Conservation (phyloP, 1,140 invertebrate genomes). For the Lysiphlebus fabarum region DNA sequence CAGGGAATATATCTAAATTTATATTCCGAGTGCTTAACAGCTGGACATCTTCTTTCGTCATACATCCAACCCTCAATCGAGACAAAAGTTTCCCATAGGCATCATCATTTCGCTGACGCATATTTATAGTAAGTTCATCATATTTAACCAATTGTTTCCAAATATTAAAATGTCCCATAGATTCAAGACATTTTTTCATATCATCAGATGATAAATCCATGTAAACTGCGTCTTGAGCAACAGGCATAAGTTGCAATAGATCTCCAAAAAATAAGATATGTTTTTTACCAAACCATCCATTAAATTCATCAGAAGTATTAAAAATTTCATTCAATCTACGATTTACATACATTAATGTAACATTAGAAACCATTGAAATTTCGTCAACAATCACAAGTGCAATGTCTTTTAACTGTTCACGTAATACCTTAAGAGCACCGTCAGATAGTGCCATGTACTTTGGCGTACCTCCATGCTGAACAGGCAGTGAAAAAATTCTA, state of each 20-base stretch:
- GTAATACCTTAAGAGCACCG: conserved; percentile 30
- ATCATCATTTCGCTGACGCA: conserved; percentile 31
- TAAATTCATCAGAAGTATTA: conserved; percentile 18
- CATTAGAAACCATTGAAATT: conserved; percentile 37
- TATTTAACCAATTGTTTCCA: too few relatives aligned
- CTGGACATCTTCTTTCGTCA: conserved; percentile 29
- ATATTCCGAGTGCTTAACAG: conserved; percentile 25
- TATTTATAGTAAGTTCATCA: too few relatives aligned
- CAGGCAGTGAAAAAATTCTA: conserved; percentile 6
- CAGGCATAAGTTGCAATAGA: too few relatives aligned
- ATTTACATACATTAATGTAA: conserved; percentile 26
- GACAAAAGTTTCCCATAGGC: conserved; percentile 25
- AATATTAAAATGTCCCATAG: too few relatives aligned
- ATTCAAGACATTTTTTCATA: too few relatives aligned
- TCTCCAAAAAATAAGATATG: conserved; percentile 14
- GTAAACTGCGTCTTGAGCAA: too few relatives aligned
- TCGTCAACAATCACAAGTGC: conserved; percentile 16
- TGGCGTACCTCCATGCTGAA: conserved; percentile 8
- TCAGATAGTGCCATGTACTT: conserved; percentile 31
- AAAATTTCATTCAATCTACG: conserved; percentile 27
- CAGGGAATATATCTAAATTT: neutral
- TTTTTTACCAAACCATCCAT: conserved; percentile 9
- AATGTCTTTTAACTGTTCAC: conserved; percentile 30
- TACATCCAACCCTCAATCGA: conserved; percentile 32
- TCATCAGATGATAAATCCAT: too few relatives aligned